Evolutionary conservation across 2,113 vertebrate genomes (phyloP).

Genomic region (Cyphomyrus discorhynchus): DNA sequence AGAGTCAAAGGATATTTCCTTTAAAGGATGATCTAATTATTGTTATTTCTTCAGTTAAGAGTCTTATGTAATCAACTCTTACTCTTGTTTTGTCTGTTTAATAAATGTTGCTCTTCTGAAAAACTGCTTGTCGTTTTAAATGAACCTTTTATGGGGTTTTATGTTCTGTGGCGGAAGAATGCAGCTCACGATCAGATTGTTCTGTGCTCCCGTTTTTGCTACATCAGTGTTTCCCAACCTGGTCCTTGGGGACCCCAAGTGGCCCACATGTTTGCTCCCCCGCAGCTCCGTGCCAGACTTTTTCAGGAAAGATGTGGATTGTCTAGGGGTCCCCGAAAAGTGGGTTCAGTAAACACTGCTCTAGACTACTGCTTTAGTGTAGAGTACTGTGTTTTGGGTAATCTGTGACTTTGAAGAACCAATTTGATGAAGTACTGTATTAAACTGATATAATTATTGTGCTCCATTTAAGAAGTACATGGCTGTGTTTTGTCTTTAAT

Average conservation of each 20-base stretch:
- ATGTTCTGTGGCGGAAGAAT: background rate
- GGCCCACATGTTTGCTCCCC: background rate
- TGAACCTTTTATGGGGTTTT: background rate
- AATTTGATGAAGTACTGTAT: background rate
- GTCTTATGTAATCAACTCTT: slow-evolving; percentile 25
- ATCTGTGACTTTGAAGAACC: background rate
- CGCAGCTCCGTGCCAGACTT: background rate
- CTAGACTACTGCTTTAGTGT: background rate
- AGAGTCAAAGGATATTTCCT: slow-evolving; percentile 21
- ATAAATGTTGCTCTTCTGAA: slow-evolving; percentile 41
- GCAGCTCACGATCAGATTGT: background rate
- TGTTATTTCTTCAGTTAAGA: slow-evolving; percentile 1
- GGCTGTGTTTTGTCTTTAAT: background rate
- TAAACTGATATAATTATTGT: background rate
- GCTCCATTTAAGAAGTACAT: background rate
- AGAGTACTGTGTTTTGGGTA: background rate
- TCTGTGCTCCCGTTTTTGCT: background rate
- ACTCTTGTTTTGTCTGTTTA: slow-evolving; percentile 22
- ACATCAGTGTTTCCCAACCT: background rate
- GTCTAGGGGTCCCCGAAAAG: background rate
- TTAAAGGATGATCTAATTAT: slow-evolving; percentile 25
- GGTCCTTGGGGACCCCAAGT: background rate
- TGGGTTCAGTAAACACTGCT: background rate
- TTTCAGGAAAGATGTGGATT: background rate
- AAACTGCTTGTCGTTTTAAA: slow-evolving; percentile 19